Conservation (phyloP, 2,888 invertebrate species). For the Tetragnatha montana region DNA sequence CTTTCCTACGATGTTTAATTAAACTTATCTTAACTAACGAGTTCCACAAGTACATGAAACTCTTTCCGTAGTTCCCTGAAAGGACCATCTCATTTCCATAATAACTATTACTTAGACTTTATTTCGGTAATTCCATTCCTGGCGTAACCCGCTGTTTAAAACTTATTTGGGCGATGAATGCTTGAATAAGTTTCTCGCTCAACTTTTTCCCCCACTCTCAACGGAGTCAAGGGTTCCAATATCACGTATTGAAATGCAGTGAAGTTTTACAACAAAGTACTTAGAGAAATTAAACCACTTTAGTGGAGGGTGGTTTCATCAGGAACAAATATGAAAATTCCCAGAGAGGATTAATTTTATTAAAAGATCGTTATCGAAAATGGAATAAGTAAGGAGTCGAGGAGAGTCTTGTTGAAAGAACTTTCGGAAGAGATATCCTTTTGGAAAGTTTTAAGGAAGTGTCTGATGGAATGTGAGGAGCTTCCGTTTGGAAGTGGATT, state of each 20-base stretch:
- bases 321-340: not conserved
- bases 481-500: not conserved
- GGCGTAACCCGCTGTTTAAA: not conserved
- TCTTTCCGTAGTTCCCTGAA: not conserved
- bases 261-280: slow-evolving; percentile 20
- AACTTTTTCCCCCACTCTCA: not conserved
- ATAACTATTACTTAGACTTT: not conserved
- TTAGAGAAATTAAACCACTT: slow-evolving; percentile 33
- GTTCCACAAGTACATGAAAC: not conserved
- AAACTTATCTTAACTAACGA: not conserved
- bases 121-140: slow-evolving; percentile 1
- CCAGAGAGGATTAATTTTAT: slow-evolving; percentile 6
- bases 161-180: not conserved
- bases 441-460: not conserved
- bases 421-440: not conserved
- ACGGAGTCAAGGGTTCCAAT: not conserved
- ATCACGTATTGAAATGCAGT: not conserved
- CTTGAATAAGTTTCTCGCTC: not conserved
- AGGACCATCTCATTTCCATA: not conserved
- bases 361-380: slow-evolving; percentile 3
- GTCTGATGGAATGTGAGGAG: not conserved
- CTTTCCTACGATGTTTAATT: not conserved
- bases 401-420: not conserved
- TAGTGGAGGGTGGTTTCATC: not conserved
- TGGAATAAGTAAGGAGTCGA: not conserved